Base-by-base conservation (phyloP, 1,140 invertebrate species). In the Aradophagus sp. region DNA sequence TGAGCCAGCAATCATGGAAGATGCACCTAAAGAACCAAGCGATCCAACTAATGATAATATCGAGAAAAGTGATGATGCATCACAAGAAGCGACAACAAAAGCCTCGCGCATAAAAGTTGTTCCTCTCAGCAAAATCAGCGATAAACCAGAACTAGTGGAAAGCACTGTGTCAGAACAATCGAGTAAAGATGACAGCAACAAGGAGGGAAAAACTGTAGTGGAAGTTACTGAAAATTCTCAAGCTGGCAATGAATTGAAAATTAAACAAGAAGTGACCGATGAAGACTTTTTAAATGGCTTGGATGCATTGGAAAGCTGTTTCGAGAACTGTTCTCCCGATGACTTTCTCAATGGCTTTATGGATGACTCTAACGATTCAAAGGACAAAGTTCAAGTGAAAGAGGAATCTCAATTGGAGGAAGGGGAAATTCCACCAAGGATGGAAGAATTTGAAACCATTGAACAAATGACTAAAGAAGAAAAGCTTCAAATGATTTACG, bases 231-330 rank as follows among this genome's bases (percentile, higher is more conserved):
- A 36, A 14, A 29, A 34, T 23, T 0, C n/a, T 1, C 5, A n/a
- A 3, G 0, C 31, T 5, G 20, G n/a, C 10, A 4, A 32, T 13
- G 20, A 27, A 6, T 26, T 44, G 7, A 17, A 11, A 27, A 63
- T 62, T 0, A 67, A 66, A 35, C 36, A 62, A 44, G 69, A 73
- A 53, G 12, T 67, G 0, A 52, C 41, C 0, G 69, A 73, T 16
- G 69, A 73, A 38, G 69, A 73, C 29, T 36, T 73, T 2, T 16
- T 73, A 11, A 73, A 73, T 39, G 61, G 63, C 8, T 13, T 73
- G n/a, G 61, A 52, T 20, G 69, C 58, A 0, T 39, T 73, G 13
- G 69, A 73, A 45, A 67, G 47, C 14, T 58, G 48, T 38, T 67
- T 73, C 8, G 69, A 61, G 32, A 61, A 61, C 53, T 34, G 45